A percentile compares a stretch with the other conserved stretches of the same genome.
Evolutionary conservation across 2,797 vertebrate genomes (phyloP).

Genomic region (Acomys russatus): DNA sequence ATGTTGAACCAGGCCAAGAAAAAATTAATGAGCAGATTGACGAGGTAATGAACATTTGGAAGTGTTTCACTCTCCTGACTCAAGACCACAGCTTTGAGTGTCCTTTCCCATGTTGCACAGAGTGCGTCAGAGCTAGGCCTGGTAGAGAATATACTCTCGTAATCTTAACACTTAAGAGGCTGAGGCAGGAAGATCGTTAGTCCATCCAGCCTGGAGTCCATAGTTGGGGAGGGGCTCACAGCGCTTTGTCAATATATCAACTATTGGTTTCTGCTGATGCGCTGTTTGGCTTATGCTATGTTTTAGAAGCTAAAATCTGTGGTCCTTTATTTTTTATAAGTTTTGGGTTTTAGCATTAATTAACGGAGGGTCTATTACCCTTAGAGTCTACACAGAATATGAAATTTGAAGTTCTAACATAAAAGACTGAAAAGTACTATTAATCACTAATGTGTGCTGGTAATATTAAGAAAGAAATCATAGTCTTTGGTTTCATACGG

Average conservation of each 20-base stretch:
- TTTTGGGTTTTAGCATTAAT: not conserved
- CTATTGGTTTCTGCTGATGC: not conserved
- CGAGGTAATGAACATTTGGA: constrained; percentile 90
- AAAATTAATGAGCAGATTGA: constrained; percentile 96
- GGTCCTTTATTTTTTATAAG: not conserved
- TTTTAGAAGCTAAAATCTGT: constrained; percentile 9
- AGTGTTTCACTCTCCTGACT: not conserved
- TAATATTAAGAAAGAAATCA: constrained; percentile 3
- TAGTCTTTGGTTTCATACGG: not conserved
- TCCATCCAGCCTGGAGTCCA: not conserved
- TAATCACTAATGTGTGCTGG: constrained; percentile 5
- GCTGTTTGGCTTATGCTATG: not conserved
- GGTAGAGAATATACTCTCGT: not conserved
- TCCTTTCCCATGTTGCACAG: not conserved
- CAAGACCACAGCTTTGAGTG: not conserved
- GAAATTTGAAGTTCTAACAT: constrained; percentile 30
- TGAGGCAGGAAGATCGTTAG: not conserved
- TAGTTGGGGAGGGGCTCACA: not conserved
- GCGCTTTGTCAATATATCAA: not conserved
- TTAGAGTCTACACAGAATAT: constrained; percentile 19
- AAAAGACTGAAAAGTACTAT: constrained; percentile 40
- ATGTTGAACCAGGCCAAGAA: constrained; percentile 88
- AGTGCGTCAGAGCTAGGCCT: not conserved
- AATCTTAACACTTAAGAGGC: not conserved
- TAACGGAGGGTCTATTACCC: not conserved